A percentile compares a stretch with the other conserved stretches of the same genome.
phyloP scores from a whole-genome alignment of 2,888 invertebrate species.

The Tipula lateralis region DNA sequence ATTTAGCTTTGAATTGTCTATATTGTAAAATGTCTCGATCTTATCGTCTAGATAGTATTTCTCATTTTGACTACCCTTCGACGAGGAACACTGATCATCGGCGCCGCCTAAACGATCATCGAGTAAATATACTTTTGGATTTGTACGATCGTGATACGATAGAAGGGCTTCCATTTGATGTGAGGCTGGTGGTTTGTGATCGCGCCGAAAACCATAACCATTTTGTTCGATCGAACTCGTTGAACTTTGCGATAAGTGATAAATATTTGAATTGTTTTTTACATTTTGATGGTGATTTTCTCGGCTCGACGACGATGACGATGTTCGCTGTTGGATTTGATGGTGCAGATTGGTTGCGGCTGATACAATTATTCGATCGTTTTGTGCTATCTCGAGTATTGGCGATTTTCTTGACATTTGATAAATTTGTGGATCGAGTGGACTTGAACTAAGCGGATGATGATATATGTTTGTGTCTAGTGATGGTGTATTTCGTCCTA shows the following conservation, averaged over 20 bases:
- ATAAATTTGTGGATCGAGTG: slow-evolving; percentile 50
- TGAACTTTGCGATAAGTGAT: slow-evolving; percentile 42
- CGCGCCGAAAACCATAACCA: slow-evolving; percentile 33
- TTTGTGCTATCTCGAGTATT: slow-evolving; percentile 39
- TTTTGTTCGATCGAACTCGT: slow-evolving; percentile 42
- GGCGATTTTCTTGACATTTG: slow-evolving; percentile 50
- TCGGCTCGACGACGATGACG: slow-evolving; percentile 41
- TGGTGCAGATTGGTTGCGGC: background rate
- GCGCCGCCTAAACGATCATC: slow-evolving; percentile 35
- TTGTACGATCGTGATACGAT: slow-evolving; percentile 39
- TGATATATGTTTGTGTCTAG: slow-evolving; percentile 46
- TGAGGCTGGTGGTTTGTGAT: slow-evolving; percentile 34
- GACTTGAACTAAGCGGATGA: slow-evolving; percentile 50
- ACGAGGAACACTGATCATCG: slow-evolving; percentile 36
- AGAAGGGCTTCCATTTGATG: slow-evolving; percentile 42
- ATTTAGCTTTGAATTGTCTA: slow-evolving; percentile 39
- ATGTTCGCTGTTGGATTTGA: background rate
- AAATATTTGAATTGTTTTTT: slow-evolving; percentile 37
- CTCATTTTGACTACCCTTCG: slow-evolving; percentile 35
- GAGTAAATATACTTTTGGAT: slow-evolving; percentile 28
- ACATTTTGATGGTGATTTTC: slow-evolving; percentile 35
- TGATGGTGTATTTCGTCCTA: slow-evolving; percentile 52
- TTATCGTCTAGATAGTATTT: slow-evolving; percentile 48
- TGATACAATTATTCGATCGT: slow-evolving; percentile 26
- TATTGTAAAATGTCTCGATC: slow-evolving; percentile 47